Conservation (phyloP, 2,797 vertebrate genomes). For the Sarcoramphus papa region DNA sequence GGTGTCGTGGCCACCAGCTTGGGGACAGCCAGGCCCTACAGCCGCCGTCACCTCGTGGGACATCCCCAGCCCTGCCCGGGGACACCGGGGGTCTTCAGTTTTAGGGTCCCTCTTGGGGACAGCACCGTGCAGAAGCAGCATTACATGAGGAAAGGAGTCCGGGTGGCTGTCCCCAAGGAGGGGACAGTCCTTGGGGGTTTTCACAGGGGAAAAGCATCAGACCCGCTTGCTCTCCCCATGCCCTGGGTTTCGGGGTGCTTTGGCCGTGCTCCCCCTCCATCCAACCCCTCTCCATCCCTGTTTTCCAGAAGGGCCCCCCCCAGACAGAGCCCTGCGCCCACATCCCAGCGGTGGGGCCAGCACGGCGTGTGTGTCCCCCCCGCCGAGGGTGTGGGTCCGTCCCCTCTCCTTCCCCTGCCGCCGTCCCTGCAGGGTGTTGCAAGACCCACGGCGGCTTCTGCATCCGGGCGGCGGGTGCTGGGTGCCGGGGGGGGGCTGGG, state of each 20-base stretch:
- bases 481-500: background rate
- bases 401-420: background rate
- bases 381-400: background rate
- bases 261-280: rapidly evolving
- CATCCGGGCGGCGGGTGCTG: background rate
- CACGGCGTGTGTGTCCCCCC: rapidly evolving
- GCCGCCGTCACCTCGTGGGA: background rate
- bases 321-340: background rate
- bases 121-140: rapidly evolving
- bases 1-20: background rate
- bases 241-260: background rate
- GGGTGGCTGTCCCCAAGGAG: background rate
- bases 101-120: background rate
- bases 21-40: background rate
- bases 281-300: background rate
- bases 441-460: background rate
- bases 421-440: background rate
- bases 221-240: background rate
- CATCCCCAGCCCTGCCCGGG: background rate
- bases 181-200: background rate
- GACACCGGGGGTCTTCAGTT: rapidly evolving
- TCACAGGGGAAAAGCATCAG: background rate
- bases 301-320: background rate
- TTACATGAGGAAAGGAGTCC: rapidly evolving
- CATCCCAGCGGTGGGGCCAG: rapidly evolving